Conservation (phyloP, 1,140 invertebrate genomes). For the Pseudomyrmex concolor region DNA sequence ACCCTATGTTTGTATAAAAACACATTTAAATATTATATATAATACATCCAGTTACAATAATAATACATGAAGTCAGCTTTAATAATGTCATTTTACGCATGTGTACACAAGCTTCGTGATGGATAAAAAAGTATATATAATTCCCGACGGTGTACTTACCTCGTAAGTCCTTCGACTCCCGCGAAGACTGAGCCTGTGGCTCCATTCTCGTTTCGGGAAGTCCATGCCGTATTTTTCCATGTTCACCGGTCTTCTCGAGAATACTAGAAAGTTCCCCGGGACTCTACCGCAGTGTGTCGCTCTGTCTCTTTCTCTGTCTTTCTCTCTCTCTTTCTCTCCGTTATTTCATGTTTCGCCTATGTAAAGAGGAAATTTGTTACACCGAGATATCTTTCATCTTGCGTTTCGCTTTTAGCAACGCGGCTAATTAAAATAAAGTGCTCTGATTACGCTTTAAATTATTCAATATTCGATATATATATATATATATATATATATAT, state of each 20-base stretch:
- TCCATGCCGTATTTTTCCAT: conserved; percentile 81
- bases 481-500: background rate
- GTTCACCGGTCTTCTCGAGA: conserved; percentile 32
- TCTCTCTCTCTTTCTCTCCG: background rate
- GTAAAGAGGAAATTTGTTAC: conserved; percentile 19
- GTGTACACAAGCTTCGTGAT: background rate
- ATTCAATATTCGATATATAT: conserved; percentile 1
- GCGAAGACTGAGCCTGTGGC: conserved; percentile 86
- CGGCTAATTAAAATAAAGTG: conserved; percentile 2
- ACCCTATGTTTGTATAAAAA: too few relatives aligned
- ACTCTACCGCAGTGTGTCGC: conserved; percentile 27
- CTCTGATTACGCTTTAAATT: conserved; percentile 16
- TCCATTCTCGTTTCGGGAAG: conserved; percentile 86
- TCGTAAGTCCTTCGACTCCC: conserved; percentile 85
- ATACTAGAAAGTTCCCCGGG: conserved; percentile 62
- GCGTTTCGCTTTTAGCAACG: background rate
- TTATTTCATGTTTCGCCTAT: conserved; percentile 75
- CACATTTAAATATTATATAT: too few relatives aligned
- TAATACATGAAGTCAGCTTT: too few relatives aligned
- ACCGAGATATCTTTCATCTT: background rate
- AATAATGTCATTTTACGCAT: too few relatives aligned
- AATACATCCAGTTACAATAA: too few relatives aligned
- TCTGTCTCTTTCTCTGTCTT: background rate
- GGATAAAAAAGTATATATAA: background rate
- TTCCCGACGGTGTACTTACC: conserved; percentile 64